Percentiles rank a stretch among this genome's conserved stretches.
These are phyloP conservation scores for Agriopis aurantiaria DNA, from an alignment of 2,888 invertebrate genomes.

Conservation along the genomic window DNA sequence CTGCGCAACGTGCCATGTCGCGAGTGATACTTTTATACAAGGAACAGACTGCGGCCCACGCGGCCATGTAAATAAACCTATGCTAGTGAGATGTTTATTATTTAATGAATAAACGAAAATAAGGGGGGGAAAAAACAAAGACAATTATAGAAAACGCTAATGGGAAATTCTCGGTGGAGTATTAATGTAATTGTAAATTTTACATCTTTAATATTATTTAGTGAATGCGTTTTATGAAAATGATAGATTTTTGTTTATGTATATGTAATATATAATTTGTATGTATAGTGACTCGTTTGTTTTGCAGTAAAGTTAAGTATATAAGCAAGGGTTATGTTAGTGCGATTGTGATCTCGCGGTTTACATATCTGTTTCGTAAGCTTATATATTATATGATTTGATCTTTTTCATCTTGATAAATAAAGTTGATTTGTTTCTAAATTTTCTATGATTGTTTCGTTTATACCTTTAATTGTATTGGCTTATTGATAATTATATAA, in stretches of 20 bases:
- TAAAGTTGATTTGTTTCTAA: slow-evolving; percentile 87
- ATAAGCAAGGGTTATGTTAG: slow-evolving; percentile 58
- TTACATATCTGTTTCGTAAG: slow-evolving; percentile 79
- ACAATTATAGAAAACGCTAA: slow-evolving; percentile 73
- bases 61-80: slow-evolving; percentile 79
- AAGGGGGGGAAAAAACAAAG: slow-evolving; percentile 73
- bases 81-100: slow-evolving; percentile 84
- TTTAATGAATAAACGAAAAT: slow-evolving; percentile 69
- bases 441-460: slow-evolving; percentile 74
- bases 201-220: slow-evolving; percentile 69
- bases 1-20: slow-evolving; percentile 66
- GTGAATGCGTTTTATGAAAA: slow-evolving; percentile 58
- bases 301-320: slow-evolving; percentile 52
- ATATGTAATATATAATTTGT: slow-evolving; percentile 62
- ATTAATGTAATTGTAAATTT: slow-evolving; percentile 74
- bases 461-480: slow-evolving; percentile 8
- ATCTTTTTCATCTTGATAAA: slow-evolving; percentile 86
- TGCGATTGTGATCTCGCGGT: slow-evolving; percentile 55
- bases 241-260: slow-evolving; percentile 64
- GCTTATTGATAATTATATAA: no score
- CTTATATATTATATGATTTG: slow-evolving; percentile 81
- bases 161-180: slow-evolving; percentile 76
- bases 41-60: slow-evolving; percentile 75
- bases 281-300: slow-evolving; percentile 56
- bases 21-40: slow-evolving; percentile 81